These are phyloP conservation scores for Hippotragus niger DNA, from an alignment of 2,113 vertebrate genomes.

Conservation along the genomic window DNA sequence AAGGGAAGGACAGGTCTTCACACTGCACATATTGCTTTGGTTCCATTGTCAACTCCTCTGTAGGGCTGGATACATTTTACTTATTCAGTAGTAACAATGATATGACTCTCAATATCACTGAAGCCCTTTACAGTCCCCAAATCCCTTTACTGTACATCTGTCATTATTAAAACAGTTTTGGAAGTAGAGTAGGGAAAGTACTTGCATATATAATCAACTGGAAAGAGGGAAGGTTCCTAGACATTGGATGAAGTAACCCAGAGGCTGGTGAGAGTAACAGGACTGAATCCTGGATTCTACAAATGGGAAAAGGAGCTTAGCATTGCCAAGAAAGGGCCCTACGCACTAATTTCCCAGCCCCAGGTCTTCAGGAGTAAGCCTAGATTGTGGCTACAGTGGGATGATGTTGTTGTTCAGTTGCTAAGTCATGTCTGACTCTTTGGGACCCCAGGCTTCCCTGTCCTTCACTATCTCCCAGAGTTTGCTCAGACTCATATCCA, in stretches of 20 bases:
- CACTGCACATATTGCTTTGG: neutral
- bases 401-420: neutral
- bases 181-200: neutral
- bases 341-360: neutral
- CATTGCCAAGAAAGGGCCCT: neutral
- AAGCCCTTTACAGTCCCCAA: neutral
- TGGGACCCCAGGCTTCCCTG: neutral
- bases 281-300: neutral
- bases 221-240: neutral
- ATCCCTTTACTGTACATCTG: neutral
- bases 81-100: neutral
- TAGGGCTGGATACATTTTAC: neutral
- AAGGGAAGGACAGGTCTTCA: fast-evolving
- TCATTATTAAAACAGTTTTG: neutral
- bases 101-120: too few species aligned
- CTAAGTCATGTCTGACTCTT: neutral
- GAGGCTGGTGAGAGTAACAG: neutral
- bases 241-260: too few species aligned
- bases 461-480: neutral
- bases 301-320: neutral
- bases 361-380: neutral
- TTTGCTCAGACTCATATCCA: neutral
- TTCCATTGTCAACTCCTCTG: neutral
- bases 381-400: neutral
- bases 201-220: neutral